Conservation (phyloP, 2,113 vertebrate species). For the Phalacrocorax brasilianus region DNA sequence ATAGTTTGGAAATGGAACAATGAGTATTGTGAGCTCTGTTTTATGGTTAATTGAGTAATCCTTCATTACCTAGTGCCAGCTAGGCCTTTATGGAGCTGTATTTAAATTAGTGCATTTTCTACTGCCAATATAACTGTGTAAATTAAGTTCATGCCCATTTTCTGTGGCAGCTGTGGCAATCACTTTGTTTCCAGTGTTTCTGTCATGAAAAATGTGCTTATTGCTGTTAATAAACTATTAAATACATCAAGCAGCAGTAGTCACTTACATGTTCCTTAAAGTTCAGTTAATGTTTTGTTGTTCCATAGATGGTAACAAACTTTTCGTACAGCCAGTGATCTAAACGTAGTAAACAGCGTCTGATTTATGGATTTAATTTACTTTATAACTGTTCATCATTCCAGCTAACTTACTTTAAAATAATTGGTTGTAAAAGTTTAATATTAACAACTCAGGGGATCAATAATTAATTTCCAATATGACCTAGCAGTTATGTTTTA, state of each 20-base stretch:
- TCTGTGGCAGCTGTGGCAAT: not conserved
- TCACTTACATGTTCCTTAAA: not conserved
- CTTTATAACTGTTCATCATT: not conserved
- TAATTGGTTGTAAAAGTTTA: constrained; percentile 48
- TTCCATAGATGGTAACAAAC: not conserved
- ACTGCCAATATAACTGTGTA: not conserved
- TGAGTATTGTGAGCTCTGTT: not conserved
- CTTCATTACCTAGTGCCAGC: not conserved
- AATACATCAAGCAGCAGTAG: not conserved
- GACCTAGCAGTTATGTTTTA: not conserved
- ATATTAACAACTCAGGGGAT: not conserved
- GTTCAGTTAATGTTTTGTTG: not conserved
- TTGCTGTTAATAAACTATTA: constrained; percentile 8
- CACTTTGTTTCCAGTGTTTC: not conserved
- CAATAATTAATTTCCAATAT: constrained; percentile 50
- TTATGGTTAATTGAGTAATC: not conserved
- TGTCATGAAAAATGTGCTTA: not conserved
- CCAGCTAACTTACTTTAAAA: not conserved
- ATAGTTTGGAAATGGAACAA: not conserved
- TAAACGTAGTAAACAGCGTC: not conserved
- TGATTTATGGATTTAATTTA: constrained; percentile 43
- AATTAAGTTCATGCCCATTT: not conserved
- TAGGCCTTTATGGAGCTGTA: not conserved
- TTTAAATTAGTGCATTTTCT: not conserved
- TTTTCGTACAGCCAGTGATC: not conserved